Percentiles rank a stretch among this genome's conserved stretches.
Evolutionary conservation across 2,113 vertebrate genomes (phyloP).

Genomic region (Phasianus colchicus): DNA sequence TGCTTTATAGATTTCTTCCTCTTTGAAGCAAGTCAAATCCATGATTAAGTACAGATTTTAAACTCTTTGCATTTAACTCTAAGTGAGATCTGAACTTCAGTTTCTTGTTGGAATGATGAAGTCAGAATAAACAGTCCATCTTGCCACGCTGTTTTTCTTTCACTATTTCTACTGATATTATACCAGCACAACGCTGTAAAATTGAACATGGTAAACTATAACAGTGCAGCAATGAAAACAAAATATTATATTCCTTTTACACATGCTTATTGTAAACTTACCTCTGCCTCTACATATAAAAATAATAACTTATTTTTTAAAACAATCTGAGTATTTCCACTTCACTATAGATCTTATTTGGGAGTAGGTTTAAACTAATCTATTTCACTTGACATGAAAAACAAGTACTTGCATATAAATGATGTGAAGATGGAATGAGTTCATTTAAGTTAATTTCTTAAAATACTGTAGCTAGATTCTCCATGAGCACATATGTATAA

Average conservation of each 20-base stretch:
- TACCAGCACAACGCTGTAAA: conserved; percentile 60
- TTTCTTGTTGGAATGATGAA: conserved; percentile 17
- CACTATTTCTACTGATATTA: conserved; percentile 37
- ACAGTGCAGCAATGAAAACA: conserved; percentile 4
- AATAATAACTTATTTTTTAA: not conserved
- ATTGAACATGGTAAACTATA: not conserved
- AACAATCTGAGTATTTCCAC: not conserved
- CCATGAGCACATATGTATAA: not conserved
- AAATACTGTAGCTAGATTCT: not conserved
- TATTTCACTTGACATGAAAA: not conserved
- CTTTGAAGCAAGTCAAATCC: conserved; percentile 38
- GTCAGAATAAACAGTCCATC: conserved; percentile 1
- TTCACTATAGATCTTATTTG: not conserved
- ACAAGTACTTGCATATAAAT: not conserved
- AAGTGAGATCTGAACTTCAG: conserved; percentile 51
- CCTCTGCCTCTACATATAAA: not conserved
- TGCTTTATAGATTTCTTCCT: conserved; percentile 23
- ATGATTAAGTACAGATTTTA: conserved; percentile 60
- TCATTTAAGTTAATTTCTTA: not conserved
- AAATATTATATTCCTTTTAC: conserved; percentile 12
- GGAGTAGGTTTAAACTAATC: not conserved
- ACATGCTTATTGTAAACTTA: not conserved
- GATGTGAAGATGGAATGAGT: not conserved
- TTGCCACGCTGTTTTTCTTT: conserved; percentile 8
- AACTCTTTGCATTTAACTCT: conserved; percentile 19